phyloP scores from a whole-genome alignment of 37 sponge, comb jelly and placozoan genomes.

The Diacarnus erythraeanus region DNA sequence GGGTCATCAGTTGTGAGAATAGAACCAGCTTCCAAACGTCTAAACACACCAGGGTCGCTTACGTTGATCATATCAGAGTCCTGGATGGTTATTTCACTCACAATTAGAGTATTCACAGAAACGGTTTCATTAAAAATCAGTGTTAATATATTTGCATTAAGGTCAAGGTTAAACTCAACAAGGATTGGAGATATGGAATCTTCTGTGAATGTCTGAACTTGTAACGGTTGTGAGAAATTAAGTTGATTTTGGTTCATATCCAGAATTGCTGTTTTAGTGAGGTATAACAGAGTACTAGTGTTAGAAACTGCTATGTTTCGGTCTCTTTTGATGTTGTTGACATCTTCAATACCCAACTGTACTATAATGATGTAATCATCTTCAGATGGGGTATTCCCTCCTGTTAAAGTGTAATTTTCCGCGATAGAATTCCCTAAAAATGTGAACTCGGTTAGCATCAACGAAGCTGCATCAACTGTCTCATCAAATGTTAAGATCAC shows the following conservation, averaged over 20 bases:
- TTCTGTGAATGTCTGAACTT: conserved; percentile 37
- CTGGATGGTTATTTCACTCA: conserved; percentile 68
- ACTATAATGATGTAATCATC: conserved; percentile 79
- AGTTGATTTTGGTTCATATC: conserved; percentile 89
- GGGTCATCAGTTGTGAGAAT: conserved; percentile 54
- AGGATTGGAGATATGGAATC: conserved; percentile 70
- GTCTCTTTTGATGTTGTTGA: conserved; percentile 85
- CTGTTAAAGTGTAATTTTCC: conserved; percentile 64
- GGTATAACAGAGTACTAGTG: conserved; percentile 47
- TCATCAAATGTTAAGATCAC: conserved; percentile 76
- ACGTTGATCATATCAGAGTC: conserved; percentile 13
- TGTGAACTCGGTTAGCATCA: conserved; percentile 53
- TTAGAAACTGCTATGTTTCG: conserved; percentile 56
- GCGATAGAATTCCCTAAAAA: conserved; percentile 37
- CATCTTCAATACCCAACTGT: conserved; percentile 64
- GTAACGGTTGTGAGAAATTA: conserved; percentile 51
- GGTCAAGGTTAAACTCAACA: conserved; percentile 68
- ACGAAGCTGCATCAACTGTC: conserved; percentile 74
- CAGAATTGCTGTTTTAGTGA: conserved; percentile 48
- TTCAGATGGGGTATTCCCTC: conserved; percentile 52
- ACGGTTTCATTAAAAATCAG: conserved; percentile 86
- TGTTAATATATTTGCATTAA: conserved; percentile 54
- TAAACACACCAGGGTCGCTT: background rate
- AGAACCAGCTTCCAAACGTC: conserved; percentile 37
- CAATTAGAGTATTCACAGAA: conserved; percentile 36